These are phyloP conservation scores for Helicoverpa zea DNA, from an alignment of 1,140 invertebrate species.

Conservation along the genomic window DNA sequence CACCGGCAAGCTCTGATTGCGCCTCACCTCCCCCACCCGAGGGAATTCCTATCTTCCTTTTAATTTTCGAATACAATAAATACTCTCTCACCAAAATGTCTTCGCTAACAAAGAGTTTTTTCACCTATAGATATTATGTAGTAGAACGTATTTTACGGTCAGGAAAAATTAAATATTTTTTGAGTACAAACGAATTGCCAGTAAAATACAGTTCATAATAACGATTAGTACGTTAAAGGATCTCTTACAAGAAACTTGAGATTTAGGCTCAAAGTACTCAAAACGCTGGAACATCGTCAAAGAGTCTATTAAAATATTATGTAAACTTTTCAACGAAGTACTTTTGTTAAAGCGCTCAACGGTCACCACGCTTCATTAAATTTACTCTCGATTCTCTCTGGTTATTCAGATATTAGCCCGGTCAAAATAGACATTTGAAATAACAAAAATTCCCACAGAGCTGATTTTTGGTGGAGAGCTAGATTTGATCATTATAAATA, in stretches of 20 bases:
- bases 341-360: not conserved
- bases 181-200: not conserved
- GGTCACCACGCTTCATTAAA: slow-evolving; percentile 37
- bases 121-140: slow-evolving; percentile 32
- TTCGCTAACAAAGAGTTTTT: slow-evolving; percentile 62
- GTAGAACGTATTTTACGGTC: slow-evolving; percentile 32
- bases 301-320: slow-evolving; percentile 12
- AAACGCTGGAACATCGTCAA: slow-evolving; percentile 8
- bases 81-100: slow-evolving; percentile 73
- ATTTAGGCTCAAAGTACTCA: not conserved
- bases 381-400: slow-evolving; percentile 36
- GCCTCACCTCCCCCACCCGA: slow-evolving; percentile 63
- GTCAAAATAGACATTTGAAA: too few relatives aligned
- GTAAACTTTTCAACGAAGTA: not conserved
- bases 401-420: slow-evolving; percentile 1
- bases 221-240: not conserved
- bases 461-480: too few relatives aligned
- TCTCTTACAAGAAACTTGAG: not conserved
- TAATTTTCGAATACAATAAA: slow-evolving; percentile 85
- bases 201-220: not conserved
- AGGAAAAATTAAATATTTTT: not conserved
- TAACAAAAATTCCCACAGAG: too few relatives aligned
- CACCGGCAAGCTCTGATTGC: slow-evolving; percentile 81
- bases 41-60: slow-evolving; percentile 78
- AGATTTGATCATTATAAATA: too few relatives aligned